Evolutionary conservation across 1,140 invertebrate genomes (phyloP).

Genomic region (Heliconius congener): DNA sequence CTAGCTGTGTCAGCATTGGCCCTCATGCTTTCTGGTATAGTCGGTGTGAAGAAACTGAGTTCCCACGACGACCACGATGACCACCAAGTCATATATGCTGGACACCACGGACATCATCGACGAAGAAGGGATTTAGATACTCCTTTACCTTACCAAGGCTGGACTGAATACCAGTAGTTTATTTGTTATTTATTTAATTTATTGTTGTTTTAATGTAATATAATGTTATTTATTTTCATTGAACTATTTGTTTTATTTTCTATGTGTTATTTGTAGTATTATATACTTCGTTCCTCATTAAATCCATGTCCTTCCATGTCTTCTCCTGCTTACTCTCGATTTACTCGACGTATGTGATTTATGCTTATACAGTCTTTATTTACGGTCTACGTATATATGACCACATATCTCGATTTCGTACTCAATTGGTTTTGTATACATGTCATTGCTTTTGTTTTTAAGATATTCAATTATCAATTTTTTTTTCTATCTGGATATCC

Average conservation of each 20-base stretch:
- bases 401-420: no score
- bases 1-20: constrained; percentile 85
- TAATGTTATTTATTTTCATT: constrained; percentile 45
- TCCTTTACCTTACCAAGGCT: constrained; percentile 84
- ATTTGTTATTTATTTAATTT: constrained; percentile 41
- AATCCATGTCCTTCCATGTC: no score
- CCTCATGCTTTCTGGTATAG: constrained; percentile 86
- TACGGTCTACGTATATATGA: no score
- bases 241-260: constrained; percentile 4
- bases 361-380: no score
- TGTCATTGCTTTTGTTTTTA: no score
- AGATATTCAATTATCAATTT: no score
- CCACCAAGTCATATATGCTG: constrained; percentile 87
- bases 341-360: no score
- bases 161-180: constrained; percentile 64
- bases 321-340: no score
- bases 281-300: no score
- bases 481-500: no score
- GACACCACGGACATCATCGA: constrained; percentile 83
- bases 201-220: constrained; percentile 32
- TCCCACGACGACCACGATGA: constrained; percentile 84
- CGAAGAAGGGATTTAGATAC: constrained; percentile 75
- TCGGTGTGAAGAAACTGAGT: constrained; percentile 87
- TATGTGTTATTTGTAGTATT: no score
- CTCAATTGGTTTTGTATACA: no score